phyloP scores from a whole-genome alignment of 2,113 vertebrate species.

The Columbina picui region DNA sequence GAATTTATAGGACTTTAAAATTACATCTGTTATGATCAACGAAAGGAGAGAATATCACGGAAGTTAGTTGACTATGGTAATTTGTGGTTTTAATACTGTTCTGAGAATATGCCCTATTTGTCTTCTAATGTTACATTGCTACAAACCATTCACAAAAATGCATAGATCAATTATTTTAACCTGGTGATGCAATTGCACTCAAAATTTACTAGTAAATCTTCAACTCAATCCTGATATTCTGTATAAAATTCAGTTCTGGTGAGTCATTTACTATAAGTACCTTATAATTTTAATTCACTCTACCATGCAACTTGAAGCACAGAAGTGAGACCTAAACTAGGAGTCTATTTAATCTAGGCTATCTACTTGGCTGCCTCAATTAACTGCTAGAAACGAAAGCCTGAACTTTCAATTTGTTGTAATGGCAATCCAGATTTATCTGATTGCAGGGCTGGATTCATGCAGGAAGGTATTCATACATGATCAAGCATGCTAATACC shows the following conservation, averaged over 20 bases:
- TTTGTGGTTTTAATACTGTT: background rate
- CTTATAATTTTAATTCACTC: slow-evolving; percentile 34
- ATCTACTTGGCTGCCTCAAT: slow-evolving; percentile 24
- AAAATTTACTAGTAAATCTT: background rate
- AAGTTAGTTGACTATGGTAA: background rate
- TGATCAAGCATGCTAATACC: background rate
- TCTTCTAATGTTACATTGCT: background rate
- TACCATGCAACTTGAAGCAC: slow-evolving; percentile 9
- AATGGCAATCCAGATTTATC: slow-evolving; percentile 19
- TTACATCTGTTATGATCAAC: fast-evolving
- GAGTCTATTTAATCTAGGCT: slow-evolving; percentile 37
- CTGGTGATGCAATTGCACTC: background rate
- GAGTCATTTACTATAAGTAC: background rate
- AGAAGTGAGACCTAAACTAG: slow-evolving; percentile 16
- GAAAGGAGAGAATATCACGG: background rate
- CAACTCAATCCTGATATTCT: background rate
- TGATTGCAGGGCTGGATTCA: background rate
- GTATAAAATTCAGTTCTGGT: background rate
- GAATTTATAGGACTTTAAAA: background rate
- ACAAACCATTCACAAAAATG: background rate
- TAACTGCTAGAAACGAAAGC: slow-evolving; percentile 47
- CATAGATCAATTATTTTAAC: background rate
- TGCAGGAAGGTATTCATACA: background rate
- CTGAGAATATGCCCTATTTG: background rate
- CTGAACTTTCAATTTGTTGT: background rate